Conservation (phyloP, 2,113 vertebrate genomes). For the Emydocephalus ijimae region DNA sequence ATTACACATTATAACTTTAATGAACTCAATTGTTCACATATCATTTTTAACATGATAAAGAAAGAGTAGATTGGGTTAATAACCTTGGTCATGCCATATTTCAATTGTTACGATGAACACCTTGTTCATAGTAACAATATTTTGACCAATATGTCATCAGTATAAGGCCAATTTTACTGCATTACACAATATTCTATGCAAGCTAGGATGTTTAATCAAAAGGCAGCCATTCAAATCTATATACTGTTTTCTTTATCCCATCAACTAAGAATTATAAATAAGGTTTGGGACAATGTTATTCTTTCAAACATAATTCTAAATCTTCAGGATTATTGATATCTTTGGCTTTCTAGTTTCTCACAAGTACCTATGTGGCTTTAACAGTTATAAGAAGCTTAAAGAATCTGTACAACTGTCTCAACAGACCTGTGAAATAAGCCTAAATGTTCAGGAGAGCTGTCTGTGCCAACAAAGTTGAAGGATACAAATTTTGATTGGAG, state of each 20-base stretch:
- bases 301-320: conserved; percentile 18
- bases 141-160: neutral
- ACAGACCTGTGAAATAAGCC: conserved; percentile 38
- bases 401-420: conserved; percentile 43
- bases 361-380: conserved; percentile 43
- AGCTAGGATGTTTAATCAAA: neutral
- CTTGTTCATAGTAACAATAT: neutral
- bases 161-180: neutral
- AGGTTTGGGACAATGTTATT: neutral
- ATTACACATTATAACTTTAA: neutral
- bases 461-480: neutral
- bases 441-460: neutral
- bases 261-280: neutral
- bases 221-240: neutral
- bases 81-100: neutral
- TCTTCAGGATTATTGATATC: conserved; percentile 12
- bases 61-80: neutral
- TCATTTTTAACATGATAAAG: neutral
- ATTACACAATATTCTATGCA: neutral
- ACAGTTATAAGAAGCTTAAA: conserved; percentile 43
- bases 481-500: neutral
- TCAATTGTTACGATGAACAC: neutral
- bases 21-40: neutral
- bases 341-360: conserved; percentile 26
- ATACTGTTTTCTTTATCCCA: neutral